Conservation (phyloP, 2,797 vertebrate species). For the Mareca strepera region DNA sequence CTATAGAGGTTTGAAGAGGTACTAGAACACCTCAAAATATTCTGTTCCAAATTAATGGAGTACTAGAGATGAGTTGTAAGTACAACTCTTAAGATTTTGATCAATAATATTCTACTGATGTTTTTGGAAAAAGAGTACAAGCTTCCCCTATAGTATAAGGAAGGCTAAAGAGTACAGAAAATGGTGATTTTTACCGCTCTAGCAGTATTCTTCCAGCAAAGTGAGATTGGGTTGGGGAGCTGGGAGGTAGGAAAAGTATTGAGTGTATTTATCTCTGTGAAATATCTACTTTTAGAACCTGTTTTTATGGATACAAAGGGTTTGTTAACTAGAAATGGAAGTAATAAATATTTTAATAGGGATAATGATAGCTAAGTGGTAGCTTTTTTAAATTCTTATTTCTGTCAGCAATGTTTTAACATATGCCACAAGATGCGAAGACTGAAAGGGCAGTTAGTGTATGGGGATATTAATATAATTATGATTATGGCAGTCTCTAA, state of each 20-base stretch:
- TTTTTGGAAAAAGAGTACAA: neutral
- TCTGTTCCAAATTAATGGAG: neutral
- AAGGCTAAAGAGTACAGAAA: neutral
- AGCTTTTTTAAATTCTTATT: neutral
- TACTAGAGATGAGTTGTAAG: neutral
- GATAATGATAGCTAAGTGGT: neutral
- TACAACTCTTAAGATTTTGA: neutral
- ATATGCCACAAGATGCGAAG: accelerated
- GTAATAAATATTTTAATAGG: neutral
- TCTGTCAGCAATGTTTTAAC: neutral
- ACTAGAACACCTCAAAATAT: neutral
- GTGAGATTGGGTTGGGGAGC: neutral
- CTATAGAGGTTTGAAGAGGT: neutral
- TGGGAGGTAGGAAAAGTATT: neutral
- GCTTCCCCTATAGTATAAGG: neutral
- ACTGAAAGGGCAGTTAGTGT: neutral
- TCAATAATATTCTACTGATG: neutral
- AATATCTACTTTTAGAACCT: neutral
- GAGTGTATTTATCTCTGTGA: neutral
- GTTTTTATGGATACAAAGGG: neutral
- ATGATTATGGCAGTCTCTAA: neutral
- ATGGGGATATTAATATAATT: neutral
- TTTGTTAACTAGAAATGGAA: neutral
- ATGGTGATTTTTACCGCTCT: neutral
- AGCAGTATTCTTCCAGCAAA: neutral